Base-by-base conservation (phyloP, 2,888 invertebrate genomes). In the Pandemis heparana region DNA sequence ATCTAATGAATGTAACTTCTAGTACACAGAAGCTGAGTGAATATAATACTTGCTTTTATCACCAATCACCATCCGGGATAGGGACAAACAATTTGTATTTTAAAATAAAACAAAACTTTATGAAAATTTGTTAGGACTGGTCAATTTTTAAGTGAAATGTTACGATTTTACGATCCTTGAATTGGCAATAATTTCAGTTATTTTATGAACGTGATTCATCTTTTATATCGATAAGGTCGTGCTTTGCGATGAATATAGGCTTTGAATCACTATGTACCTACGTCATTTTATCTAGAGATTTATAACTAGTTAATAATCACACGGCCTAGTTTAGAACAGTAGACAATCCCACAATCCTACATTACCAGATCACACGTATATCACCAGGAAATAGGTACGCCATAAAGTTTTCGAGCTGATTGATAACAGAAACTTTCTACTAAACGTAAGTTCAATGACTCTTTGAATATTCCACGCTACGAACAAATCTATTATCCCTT, bases 1-100 rank as follows among this genome's bases (percentile, higher is more conserved):
- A 59, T 68, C 56, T 64, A 68, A 73, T 73, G 64, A 51, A 64
- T 73, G 56, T 64, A 51, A 51, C 23, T 9, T 56, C 12, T 23
- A 23, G 23, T 6, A 56, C 23, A 23, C 56, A 23, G 56, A 23
- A 56, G 10, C 56, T 16, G 10, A 8, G 23, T 56, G 18, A 18
- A 9, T 9, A 53, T n/a, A 9, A 16, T 53, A 18, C 14, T 53
- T 53, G 16, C 16, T 5, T 51, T 46, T 10, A 10, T 12, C 46
- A 46, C 12, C 12, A 12, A 10, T 12, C 46, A 46, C 12, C 12
- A 12, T 14, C 5, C 23, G 23, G 23, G 46, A 46, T 2, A 10
- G 14, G 12, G 46, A 12, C 46, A 46, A 9, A 9, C 12, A 41
- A 41, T 1, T 6, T 41, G 41, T 8, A 41, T 8, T 41, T 41